Conservation (phyloP, 2,888 invertebrate genomes). For the Elmis aenea region DNA sequence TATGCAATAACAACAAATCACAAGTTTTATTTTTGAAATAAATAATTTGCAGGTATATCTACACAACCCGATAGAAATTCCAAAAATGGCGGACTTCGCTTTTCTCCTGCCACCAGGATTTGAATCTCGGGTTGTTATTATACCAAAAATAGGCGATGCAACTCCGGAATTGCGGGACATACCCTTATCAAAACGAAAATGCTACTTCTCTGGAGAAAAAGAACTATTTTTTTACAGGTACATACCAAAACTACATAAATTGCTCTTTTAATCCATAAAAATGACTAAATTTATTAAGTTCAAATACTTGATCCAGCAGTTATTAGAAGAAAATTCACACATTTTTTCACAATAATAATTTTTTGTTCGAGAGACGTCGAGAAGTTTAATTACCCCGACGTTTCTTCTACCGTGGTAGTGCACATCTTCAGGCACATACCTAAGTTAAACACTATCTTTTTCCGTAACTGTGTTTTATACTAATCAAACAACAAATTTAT, state of each 20-base stretch:
- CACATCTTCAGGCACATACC: too few relatives aligned
- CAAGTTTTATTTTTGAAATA: not conserved
- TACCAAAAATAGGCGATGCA: constrained; percentile 64
- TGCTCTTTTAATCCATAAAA: too few relatives aligned
- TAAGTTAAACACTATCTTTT: too few relatives aligned
- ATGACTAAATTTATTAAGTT: too few relatives aligned
- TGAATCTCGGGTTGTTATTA: constrained; percentile 65
- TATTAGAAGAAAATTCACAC: too few relatives aligned
- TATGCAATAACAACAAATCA: too few relatives aligned
- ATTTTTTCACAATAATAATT: too few relatives aligned
- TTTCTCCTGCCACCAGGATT: constrained; percentile 66
- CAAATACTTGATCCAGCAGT: too few relatives aligned
- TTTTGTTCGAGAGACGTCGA: too few relatives aligned
- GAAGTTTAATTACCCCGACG: too few relatives aligned
- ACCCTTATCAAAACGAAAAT: constrained; percentile 59
- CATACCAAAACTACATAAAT: too few relatives aligned
- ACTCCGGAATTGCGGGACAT: constrained; percentile 55
- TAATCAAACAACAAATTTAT: not conserved
- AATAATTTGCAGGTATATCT: constrained; percentile 59
- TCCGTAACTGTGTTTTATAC: constrained; percentile 1
- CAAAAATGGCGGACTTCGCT: constrained; percentile 72
- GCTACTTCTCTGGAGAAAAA: constrained; percentile 70
- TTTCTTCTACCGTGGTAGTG: too few relatives aligned
- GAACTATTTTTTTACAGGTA: constrained; percentile 60
- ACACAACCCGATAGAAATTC: constrained; percentile 77